Base-by-base conservation (phyloP, 2,113 vertebrate species). In the Lagopus muta region DNA sequence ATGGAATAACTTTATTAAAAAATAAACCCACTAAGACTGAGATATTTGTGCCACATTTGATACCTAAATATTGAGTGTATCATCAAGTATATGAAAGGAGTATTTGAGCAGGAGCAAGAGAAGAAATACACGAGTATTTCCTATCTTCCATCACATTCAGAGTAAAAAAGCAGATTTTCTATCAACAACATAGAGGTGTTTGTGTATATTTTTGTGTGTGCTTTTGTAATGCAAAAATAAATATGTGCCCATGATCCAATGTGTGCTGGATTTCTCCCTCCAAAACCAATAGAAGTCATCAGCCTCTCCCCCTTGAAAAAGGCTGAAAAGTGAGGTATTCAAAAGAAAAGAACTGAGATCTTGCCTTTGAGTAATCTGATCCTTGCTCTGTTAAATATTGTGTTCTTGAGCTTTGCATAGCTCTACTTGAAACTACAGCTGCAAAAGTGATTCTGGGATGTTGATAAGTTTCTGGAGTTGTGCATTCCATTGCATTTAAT, bases 361-460 rank as follows among this genome's bases (percentile, higher is more conserved):
- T 83, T 73, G 11, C 19, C 9, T 4, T 25, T n/a, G 54, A 16
- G 32, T 61, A 76, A 13, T 52, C 27, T 27, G 21, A 11, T 24
- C 24, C 3, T 0, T n/a, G 21, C n/a, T 36, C 17, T 16, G 0
- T 72, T 48, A n/a, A 79, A 36, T 57, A 19, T 3, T 11, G 0
- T 8, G 27, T 69, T 66, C 8, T 62, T 81, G 65, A 18, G 3
- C 27, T 90, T 21, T 38, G 0, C 2, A 2, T 85, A 54, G 2
- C 47, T 55, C 2, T 57, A 13, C 20, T 60, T 9, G 84, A 50
- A 30, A 43, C 15, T 57, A 7, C 8, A 1, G 13, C 4, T 30
- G 8, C 50, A 38, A 34, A 66, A 55, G 12, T 17, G 8, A 21
- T 42, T 34, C 13, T 1, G 3, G 1, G 4, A 15, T 57, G 3